Conservation (phyloP, 2,797 vertebrate species). For the Acrocephalus scirpaceus region DNA sequence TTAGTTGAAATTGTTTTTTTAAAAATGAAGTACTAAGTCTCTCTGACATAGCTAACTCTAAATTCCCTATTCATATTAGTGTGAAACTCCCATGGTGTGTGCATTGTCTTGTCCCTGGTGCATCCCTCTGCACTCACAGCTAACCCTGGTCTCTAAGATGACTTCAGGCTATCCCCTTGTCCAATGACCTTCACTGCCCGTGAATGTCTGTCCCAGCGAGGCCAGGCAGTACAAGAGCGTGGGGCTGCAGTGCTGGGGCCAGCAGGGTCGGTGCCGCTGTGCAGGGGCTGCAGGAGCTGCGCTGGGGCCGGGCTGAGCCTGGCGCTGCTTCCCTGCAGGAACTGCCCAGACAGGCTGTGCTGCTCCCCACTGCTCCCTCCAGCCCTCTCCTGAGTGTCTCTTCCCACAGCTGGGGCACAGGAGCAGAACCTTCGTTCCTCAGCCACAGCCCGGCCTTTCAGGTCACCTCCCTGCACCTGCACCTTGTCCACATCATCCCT, state of each 20-base stretch:
- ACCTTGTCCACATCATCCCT: neutral
- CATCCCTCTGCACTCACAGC: neutral
- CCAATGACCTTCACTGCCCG: neutral
- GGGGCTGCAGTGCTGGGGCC: neutral
- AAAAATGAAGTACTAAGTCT: neutral
- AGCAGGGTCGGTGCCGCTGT: too few species aligned
- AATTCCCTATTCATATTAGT: neutral
- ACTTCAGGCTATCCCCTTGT: neutral
- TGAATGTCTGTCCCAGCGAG: neutral
- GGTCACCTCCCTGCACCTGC: neutral
- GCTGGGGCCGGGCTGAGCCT: neutral
- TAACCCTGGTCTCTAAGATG: neutral
- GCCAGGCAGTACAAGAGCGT: accelerated
- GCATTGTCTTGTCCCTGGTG: neutral
- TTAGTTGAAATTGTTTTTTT: neutral
- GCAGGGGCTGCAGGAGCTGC: neutral
- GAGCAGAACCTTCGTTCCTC: neutral
- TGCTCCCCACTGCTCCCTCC: accelerated
- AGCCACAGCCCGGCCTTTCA: neutral
- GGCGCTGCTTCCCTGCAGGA: neutral
- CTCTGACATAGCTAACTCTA: neutral
- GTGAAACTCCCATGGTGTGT: neutral
- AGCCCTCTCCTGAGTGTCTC: neutral
- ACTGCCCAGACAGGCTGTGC: accelerated
- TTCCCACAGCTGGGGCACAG: neutral